Evolutionary conservation across 2,113 vertebrate genomes (phyloP).

Genomic region (Piaya cayana): DNA sequence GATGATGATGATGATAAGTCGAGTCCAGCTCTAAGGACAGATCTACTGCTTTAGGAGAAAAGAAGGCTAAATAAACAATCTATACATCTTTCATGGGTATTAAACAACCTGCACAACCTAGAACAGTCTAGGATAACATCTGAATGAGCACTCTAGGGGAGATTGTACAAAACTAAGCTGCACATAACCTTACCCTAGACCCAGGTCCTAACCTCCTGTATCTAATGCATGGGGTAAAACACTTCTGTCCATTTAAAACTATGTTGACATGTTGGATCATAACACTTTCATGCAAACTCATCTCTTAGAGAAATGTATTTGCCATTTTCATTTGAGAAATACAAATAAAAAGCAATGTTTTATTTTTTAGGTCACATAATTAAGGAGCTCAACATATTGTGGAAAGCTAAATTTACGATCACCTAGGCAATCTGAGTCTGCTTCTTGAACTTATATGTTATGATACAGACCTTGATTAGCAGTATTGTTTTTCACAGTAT

Average conservation of each 20-base stretch:
- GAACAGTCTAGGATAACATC: neutral
- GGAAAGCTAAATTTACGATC: neutral
- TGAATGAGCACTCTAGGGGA: neutral
- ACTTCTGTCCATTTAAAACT: neutral
- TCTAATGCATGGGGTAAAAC: neutral
- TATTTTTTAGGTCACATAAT: neutral
- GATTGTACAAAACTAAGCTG: neutral
- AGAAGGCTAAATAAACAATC: neutral
- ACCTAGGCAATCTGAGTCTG: neutral
- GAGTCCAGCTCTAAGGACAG: neutral
- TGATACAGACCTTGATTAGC: neutral
- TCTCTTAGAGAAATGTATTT: neutral
- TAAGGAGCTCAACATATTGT: neutral
- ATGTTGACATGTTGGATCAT: neutral
- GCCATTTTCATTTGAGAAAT: neutral
- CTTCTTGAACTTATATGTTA: neutral
- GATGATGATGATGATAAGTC: neutral
- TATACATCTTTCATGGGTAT: neutral
- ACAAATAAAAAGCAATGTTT: neutral
- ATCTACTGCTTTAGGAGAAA: neutral
- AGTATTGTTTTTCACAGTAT: neutral
- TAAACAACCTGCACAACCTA: neutral
- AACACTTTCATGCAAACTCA: neutral
- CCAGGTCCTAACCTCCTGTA: neutral
- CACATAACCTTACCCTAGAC: neutral